These are phyloP conservation scores for Dromaius novaehollandiae DNA, from an alignment of 2,113 vertebrate species.

Conservation along the genomic window DNA sequence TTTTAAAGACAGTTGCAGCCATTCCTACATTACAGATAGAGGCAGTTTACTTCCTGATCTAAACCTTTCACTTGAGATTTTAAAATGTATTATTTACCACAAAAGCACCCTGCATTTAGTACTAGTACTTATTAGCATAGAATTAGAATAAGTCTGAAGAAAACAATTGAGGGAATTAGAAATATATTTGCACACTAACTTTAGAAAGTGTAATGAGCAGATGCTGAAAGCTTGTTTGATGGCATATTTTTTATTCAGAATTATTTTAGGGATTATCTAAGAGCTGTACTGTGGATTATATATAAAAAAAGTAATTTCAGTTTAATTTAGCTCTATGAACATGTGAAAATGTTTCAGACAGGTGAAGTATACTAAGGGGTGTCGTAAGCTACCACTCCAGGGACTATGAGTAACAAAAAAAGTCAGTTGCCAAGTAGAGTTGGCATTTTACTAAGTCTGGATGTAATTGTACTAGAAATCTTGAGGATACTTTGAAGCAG, in stretches of 20 bases:
- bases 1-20: constrained; percentile 24
- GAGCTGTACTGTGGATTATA: constrained; percentile 53
- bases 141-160: constrained; percentile 46
- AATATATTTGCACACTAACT: neutral
- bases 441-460: constrained; percentile 61
- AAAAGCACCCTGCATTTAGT: constrained; percentile 18
- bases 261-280: constrained; percentile 68
- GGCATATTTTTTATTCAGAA: constrained; percentile 61
- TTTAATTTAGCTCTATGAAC: constrained; percentile 52
- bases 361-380: constrained; percentile 51
- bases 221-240: constrained; percentile 41
- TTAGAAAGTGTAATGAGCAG: constrained; percentile 11
- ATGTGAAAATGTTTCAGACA: constrained; percentile 51
- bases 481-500: constrained; percentile 57
- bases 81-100: constrained; percentile 40
- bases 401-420: constrained; percentile 42
- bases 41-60: neutral
- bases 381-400: constrained; percentile 64
- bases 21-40: neutral
- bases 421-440: constrained; percentile 43
- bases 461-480: constrained; percentile 60
- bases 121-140: constrained; percentile 10
- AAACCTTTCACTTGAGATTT: constrained; percentile 31
- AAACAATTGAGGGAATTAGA: constrained; percentile 55
- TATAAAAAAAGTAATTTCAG: constrained; percentile 43